phyloP scores from a whole-genome alignment of 2,113 vertebrate genomes.

The Pontoporia blainvillei region DNA sequence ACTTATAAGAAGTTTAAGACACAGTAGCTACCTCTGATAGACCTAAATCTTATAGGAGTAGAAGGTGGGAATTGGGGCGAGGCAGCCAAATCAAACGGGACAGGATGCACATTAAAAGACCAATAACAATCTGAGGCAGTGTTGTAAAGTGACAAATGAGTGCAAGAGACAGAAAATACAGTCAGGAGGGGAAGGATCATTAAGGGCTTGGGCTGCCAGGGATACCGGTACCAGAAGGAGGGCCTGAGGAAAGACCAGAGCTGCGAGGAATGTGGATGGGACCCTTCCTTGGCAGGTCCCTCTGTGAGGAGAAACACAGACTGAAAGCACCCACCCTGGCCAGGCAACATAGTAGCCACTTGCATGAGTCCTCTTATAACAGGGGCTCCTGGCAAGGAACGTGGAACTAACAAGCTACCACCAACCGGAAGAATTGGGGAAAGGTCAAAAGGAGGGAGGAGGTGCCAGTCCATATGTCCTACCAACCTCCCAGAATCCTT shows the following conservation, averaged over 20 bases:
- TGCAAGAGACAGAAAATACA: neutral
- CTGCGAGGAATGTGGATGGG: neutral
- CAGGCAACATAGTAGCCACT: too few relatives aligned
- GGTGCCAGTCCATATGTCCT: too few relatives aligned
- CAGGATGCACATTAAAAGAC: neutral
- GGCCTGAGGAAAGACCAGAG: neutral
- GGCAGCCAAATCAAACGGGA: neutral
- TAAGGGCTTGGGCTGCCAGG: neutral
- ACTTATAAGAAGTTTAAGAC: neutral
- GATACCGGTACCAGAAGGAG: neutral
- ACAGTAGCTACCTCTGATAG: neutral
- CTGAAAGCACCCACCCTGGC: too few relatives aligned
- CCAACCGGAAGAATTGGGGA: too few relatives aligned
- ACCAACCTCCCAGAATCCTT: too few relatives aligned
- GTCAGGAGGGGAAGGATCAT: neutral
- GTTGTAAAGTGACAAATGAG: neutral
- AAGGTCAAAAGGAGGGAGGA: too few relatives aligned
- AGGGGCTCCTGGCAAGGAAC: too few relatives aligned
- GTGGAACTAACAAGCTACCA: too few relatives aligned
- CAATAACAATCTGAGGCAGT: neutral
- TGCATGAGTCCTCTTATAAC: too few relatives aligned
- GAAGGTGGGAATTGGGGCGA: neutral
- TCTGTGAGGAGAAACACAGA: neutral
- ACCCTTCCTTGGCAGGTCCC: accelerated
- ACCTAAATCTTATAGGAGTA: neutral